Conservation (phyloP, 2,888 invertebrate genomes). For the Drymonia ruficornis region DNA sequence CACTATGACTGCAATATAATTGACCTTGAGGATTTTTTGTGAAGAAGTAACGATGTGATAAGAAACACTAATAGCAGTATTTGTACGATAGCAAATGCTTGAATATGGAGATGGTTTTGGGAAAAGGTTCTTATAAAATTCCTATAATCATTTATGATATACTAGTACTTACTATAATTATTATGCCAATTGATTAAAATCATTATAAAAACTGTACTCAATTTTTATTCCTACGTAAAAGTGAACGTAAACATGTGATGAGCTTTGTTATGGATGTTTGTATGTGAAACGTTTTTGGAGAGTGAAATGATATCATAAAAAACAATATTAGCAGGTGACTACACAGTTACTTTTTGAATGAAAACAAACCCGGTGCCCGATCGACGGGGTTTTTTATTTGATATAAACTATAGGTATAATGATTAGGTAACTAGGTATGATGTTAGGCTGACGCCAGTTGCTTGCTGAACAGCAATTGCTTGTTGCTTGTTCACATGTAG, state of each 20-base stretch:
- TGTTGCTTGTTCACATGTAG: neutral
- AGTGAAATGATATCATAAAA: too few species aligned
- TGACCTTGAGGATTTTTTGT: conserved; percentile 10
- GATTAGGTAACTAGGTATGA: neutral
- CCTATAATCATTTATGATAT: conserved; percentile 8
- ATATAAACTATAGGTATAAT: neutral
- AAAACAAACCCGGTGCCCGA: neutral
- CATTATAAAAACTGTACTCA: conserved; percentile 14
- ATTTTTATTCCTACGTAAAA: conserved; percentile 11
- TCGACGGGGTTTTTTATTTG: neutral
- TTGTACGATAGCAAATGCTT: conserved; percentile 11
- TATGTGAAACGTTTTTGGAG: neutral
- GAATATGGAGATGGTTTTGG: conserved; percentile 6
- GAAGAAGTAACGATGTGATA: conserved; percentile 15
- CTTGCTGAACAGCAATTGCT: too few species aligned
- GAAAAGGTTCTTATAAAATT: conserved; percentile 9
- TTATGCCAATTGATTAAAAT: conserved; percentile 3
- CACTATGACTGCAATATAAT: conserved; percentile 3
- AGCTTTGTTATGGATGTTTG: neutral
- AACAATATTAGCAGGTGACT: too few species aligned
- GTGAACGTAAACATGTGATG: conserved; percentile 12
- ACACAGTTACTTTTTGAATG: neutral
- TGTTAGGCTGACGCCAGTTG: neutral
- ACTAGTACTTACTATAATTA: neutral
- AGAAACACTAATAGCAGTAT: conserved; percentile 8